These are phyloP conservation scores for Lonchura striata DNA, from an alignment of 2,113 vertebrate genomes.

Conservation along the genomic window DNA sequence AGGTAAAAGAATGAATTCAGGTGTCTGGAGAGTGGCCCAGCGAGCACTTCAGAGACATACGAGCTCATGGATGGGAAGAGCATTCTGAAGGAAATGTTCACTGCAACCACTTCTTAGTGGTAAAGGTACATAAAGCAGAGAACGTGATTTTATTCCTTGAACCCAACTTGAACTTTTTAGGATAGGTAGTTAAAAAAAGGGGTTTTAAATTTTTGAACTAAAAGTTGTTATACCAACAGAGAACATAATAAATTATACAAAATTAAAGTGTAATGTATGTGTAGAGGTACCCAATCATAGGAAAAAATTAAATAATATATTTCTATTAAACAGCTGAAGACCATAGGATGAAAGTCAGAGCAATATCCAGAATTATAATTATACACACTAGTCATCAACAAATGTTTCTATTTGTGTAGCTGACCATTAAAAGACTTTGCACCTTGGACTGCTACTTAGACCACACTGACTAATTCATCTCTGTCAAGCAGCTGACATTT, in stretches of 20 bases:
- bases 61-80: neutral
- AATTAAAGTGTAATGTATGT: neutral
- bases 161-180: neutral
- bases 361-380: neutral
- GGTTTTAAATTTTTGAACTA: neutral
- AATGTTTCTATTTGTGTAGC: constrained; percentile 11
- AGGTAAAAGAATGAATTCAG: neutral
- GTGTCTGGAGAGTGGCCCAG: neutral
- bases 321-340: neutral
- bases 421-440: constrained; percentile 18
- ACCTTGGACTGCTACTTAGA: constrained; percentile 19
- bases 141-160: neutral
- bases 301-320: neutral
- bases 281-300: neutral
- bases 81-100: neutral
- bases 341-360: neutral
- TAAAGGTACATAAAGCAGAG: neutral
- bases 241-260: neutral
- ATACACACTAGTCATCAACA: neutral
- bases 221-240: neutral
- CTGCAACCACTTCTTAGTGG: neutral
- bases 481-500: neutral
- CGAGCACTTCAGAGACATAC: neutral
- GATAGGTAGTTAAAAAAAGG: neutral
- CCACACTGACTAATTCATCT: neutral